A percentile compares a stretch with the other conserved stretches of the same genome.
Evolutionary conservation across 2,797 vertebrate genomes (phyloP).

Genomic region (Acipenser transmontanus): DNA sequence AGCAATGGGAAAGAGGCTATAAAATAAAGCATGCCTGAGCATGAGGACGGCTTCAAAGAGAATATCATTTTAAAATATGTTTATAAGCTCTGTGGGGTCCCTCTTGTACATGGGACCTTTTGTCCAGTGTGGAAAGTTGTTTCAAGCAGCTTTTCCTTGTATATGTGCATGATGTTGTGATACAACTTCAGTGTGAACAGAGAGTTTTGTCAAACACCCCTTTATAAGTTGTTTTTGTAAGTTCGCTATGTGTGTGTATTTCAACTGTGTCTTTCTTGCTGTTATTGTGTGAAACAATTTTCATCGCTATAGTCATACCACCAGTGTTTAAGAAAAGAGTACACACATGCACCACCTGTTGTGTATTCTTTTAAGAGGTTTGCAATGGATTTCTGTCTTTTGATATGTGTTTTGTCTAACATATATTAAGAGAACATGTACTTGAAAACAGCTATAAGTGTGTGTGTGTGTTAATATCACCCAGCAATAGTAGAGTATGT

Average conservation of each 20-base stretch:
- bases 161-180: conserved; percentile 80
- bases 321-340: conserved; percentile 58
- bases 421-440: conserved; percentile 41
- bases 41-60: conserved; percentile 54
- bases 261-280: conserved; percentile 28
- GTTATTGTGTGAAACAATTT: conserved; percentile 31
- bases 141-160: conserved; percentile 81
- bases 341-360: conserved; percentile 61
- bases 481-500: conserved; percentile 10
- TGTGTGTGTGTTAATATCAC: conserved; percentile 21
- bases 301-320: conserved; percentile 30
- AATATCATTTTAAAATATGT: conserved; percentile 98
- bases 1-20: conserved; percentile 3
- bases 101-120: conserved; percentile 86
- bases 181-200: conserved; percentile 41
- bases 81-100: conserved; percentile 76
- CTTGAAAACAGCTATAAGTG: conserved; percentile 42
- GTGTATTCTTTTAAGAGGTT: conserved; percentile 59
- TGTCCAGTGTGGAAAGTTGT: conserved; percentile 78
- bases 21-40: conserved; percentile 49
- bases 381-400: conserved; percentile 62
- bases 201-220: conserved; percentile 23
- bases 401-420: conserved; percentile 36
- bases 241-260: conserved; percentile 29
- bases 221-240: conserved; percentile 17